Evolutionary conservation across 2,113 vertebrate genomes (phyloP), one percentile per base, ranked within the genome.

Genomic region (Odocoileus hemionus): DNA sequence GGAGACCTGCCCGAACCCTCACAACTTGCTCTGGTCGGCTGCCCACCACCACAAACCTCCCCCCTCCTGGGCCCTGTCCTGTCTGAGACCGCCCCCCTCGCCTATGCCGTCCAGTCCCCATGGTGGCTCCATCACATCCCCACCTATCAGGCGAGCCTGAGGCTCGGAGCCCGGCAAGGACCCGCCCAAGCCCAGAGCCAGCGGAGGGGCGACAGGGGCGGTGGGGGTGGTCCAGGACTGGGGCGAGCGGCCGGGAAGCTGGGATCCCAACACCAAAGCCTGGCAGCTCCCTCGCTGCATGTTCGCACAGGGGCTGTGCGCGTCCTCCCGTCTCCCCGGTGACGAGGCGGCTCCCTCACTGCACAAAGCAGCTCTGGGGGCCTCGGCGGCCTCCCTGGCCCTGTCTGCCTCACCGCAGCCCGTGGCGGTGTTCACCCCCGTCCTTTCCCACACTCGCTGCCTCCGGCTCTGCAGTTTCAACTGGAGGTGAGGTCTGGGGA

Each of bases 391-490:
- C 87, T 89, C 82, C 6, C 82, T 3, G 4, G 30, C 54, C 39
- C 28, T 6, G 52, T 33, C 36, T 1, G 1, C 16, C 67, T 57
- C 7, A 0, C 36, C 0, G 1, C 2, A 9, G 47, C 19, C 0
- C 0, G 3, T 2, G 28, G 12, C 28, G 15, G 36, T 11, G 39
- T 43, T 14, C 6, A 47, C 39, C 14, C 36, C 21, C 3, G 5
- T 39, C 50, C 45, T 5, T 8, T 33, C 47, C 17, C 1, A 28
- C 3, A 3, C 54, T 47, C 0, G 0, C 61, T 28, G 15, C 19
- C n/a, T 9, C 64, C 2, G 7, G n/a, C 17, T 33, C 67, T 57
- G 50, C 14, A n/a, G 19, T 16, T 39, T 43, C 55, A 36, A 17
- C 58, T 16, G 5, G 26, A 80, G 76, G 19, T 6, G 14, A 54